phyloP scores from a whole-genome alignment of 2,888 invertebrate species.

The Augiades crinisus region DNA sequence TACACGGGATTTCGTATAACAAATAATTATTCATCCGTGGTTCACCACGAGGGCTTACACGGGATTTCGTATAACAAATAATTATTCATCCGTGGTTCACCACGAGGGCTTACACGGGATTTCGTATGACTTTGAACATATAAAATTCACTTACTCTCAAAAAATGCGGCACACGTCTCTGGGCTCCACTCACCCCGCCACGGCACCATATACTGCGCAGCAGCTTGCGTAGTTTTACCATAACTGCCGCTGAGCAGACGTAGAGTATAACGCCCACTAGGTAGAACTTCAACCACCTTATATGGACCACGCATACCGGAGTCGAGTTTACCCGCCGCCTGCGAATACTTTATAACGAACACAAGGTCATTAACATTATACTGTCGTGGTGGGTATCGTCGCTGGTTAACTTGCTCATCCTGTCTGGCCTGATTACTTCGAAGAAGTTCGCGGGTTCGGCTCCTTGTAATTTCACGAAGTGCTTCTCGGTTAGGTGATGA shows the following conservation, averaged over 20 bases:
- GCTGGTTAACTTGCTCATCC: slow-evolving; percentile 19
- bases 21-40: too few species aligned
- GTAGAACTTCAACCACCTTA: slow-evolving; percentile 5
- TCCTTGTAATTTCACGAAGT: slow-evolving; percentile 8
- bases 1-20: too few species aligned
- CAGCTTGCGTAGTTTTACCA: slow-evolving; percentile 31
- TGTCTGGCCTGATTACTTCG: too few species aligned
- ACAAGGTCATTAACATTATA: slow-evolving; percentile 26
- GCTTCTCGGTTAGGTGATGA: slow-evolving; percentile 25
- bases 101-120: too few species aligned
- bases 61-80: too few species aligned
- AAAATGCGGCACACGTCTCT: slow-evolving; percentile 26
- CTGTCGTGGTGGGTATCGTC: background rate
- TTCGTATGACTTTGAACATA: too few species aligned
- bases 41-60: too few species aligned
- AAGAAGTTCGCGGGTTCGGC: background rate
- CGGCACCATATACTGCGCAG: slow-evolving; percentile 30
- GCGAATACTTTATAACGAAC: slow-evolving; percentile 31
- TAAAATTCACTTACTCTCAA: slow-evolving; percentile 27
- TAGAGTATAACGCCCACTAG: slow-evolving; percentile 27
- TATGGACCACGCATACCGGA: slow-evolving; percentile 33
- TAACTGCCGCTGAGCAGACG: slow-evolving; percentile 25
- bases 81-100: too few species aligned
- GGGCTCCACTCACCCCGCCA: slow-evolving; percentile 33
- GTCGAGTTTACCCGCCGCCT: slow-evolving; percentile 32